Conservation (phyloP, 2,888 invertebrate species). For the Heteromurus nitidus region DNA sequence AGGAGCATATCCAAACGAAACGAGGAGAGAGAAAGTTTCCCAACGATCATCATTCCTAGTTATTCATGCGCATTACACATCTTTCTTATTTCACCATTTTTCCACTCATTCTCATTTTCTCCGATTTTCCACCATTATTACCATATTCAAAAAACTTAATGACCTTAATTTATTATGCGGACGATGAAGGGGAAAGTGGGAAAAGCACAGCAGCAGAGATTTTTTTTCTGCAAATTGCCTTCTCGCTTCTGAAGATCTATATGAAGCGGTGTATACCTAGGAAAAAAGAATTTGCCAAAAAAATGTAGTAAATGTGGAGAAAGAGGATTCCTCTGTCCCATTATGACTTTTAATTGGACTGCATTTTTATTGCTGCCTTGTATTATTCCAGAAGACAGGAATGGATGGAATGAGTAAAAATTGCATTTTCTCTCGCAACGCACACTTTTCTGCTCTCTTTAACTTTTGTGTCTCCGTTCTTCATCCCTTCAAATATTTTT, state of each 20-base stretch:
- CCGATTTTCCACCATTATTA: background rate
- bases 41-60: conserved; percentile 1
- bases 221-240: background rate
- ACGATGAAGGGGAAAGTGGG: conserved; percentile 8
- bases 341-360: conserved; percentile 54
- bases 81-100: background rate
- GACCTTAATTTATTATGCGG: conserved; percentile 52
- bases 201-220: background rate
- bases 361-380: conserved; percentile 48
- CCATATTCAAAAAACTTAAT: conserved; percentile 30
- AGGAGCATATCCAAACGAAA: too few relatives aligned
- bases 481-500: too few relatives aligned
- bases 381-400: background rate
- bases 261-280: too few relatives aligned
- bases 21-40: too few relatives aligned
- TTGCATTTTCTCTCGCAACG: background rate
- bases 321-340: conserved; percentile 31
- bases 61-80: too few relatives aligned
- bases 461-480: too few relatives aligned
- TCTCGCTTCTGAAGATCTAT: too few relatives aligned
- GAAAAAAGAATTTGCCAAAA: too few relatives aligned
- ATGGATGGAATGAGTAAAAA: background rate
- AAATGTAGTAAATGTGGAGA: background rate
- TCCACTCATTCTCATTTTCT: too few relatives aligned
- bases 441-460: background rate